A percentile compares a stretch with the other conserved stretches of the same genome.
phyloP scores from a whole-genome alignment of 2,888 invertebrate genomes.

The Thymelicus sylvestris region DNA sequence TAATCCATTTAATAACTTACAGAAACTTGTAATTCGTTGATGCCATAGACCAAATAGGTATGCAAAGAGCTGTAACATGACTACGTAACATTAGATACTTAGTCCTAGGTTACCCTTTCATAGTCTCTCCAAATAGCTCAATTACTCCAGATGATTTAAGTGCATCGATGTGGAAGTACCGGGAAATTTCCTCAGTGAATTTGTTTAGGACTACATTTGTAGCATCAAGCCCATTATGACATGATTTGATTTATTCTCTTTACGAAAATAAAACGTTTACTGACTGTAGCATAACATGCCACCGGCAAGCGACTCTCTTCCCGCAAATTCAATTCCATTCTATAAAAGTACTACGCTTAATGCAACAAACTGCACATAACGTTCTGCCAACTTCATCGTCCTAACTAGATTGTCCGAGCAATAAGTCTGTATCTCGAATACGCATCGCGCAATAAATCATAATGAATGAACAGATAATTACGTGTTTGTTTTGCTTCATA shows the following conservation, averaged over 20 bases:
- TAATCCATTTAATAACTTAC: no score
- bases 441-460: conserved; percentile 38
- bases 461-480: conserved; percentile 28
- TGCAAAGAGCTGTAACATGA: no score
- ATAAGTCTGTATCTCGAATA: conserved; percentile 37
- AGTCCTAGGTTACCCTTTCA: no score
- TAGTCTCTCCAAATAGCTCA: background rate
- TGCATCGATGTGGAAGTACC: background rate
- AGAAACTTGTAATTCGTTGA: no score
- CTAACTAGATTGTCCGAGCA: conserved; percentile 37
- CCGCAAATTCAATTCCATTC: conserved; percentile 11
- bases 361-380: background rate
- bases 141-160: background rate
- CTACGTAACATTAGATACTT: no score
- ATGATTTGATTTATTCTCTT: background rate
- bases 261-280: background rate
- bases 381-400: conserved; percentile 33
- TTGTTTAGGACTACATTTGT: background rate
- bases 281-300: conserved; percentile 1
- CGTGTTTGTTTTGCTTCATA: conserved; percentile 10
- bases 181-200: background rate
- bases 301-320: background rate
- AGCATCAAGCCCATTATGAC: background rate
- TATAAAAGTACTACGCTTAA: conserved; percentile 20
- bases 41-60: no score